A percentile compares a stretch with the other conserved stretches of the same genome.
Evolutionary conservation across 2,888 invertebrate species (phyloP).

Genomic region (Luperina nickerlii): DNA sequence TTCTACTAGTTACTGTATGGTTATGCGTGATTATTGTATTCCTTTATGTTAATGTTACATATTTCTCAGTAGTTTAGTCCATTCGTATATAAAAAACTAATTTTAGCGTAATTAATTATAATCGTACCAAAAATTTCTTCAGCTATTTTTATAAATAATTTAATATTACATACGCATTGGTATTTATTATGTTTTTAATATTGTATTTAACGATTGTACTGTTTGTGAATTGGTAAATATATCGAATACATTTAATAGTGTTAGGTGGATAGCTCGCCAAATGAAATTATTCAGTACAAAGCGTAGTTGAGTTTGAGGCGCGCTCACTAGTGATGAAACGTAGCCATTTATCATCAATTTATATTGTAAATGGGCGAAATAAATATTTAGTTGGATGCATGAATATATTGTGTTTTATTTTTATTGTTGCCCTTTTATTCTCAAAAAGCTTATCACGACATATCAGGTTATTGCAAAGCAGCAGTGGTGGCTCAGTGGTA

Average conservation of each 20-base stretch:
- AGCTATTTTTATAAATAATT: slow-evolving; percentile 83
- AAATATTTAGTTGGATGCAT: slow-evolving; percentile 85
- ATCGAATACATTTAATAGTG: slow-evolving; percentile 57
- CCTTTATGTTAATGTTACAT: slow-evolving; percentile 74
- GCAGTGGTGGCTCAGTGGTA: too few relatives aligned
- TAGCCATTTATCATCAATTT: slow-evolving; percentile 82
- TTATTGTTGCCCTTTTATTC: neutral
- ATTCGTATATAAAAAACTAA: slow-evolving; percentile 67
- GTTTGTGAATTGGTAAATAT: slow-evolving; percentile 61
- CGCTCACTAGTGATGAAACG: slow-evolving; percentile 72
- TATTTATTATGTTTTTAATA: slow-evolving; percentile 69
- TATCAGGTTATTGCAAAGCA: neutral
- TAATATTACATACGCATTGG: slow-evolving; percentile 70
- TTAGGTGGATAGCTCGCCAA: slow-evolving; percentile 74
- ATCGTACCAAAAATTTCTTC: slow-evolving; percentile 83
- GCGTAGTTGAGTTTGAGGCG: slow-evolving; percentile 75
- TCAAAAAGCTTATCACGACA: neutral
- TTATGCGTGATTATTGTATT: slow-evolving; percentile 75
- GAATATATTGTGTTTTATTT: slow-evolving; percentile 70
- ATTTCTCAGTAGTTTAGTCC: slow-evolving; percentile 75
- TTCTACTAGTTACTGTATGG: slow-evolving; percentile 69
- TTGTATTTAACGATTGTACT: slow-evolving; percentile 63
- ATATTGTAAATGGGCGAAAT: slow-evolving; percentile 82
- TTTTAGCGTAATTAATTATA: slow-evolving; percentile 70
- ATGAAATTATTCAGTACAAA: slow-evolving; percentile 88